A percentile compares a stretch with the other conserved stretches of the same genome.
Conservation (phyloP, 2,797 vertebrate genomes). For the Sebastes steindachneri region DNA sequence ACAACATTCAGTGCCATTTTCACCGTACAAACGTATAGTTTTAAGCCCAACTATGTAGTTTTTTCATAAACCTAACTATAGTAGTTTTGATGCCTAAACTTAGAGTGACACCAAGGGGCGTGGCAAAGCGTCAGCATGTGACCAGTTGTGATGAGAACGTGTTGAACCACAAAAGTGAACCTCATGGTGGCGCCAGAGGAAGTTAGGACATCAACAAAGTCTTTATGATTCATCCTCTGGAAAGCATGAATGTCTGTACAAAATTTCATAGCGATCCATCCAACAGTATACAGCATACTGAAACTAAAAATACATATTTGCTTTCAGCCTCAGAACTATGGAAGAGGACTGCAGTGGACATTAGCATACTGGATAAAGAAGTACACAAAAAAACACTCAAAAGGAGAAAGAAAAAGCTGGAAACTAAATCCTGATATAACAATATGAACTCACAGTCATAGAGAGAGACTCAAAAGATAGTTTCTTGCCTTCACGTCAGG, state of each 20-base stretch:
- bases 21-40: too few relatives aligned
- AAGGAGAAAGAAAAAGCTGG: neutral
- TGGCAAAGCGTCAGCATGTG: too few relatives aligned
- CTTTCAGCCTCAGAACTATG: neutral
- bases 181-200: too few relatives aligned
- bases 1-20: too few relatives aligned
- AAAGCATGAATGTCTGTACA: neutral
- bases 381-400: neutral
- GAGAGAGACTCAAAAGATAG: neutral
- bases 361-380: neutral
- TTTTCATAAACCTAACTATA: too few relatives aligned
- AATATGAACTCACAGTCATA: neutral
- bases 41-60: too few relatives aligned
- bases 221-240: too few relatives aligned
- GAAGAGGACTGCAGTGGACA: neutral
- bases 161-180: too few relatives aligned
- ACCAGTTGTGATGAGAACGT: too few relatives aligned
- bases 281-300: neutral
- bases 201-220: too few relatives aligned
- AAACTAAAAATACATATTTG: neutral
- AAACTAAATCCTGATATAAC: neutral
- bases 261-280: neutral
- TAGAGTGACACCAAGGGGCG: too few relatives aligned
- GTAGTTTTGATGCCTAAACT: too few relatives aligned
- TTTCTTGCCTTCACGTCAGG: neutral